Evolutionary conservation across 2,113 vertebrate genomes (phyloP), one percentile per base, ranked within the genome.

Genomic region (Coturnix japonica): DNA sequence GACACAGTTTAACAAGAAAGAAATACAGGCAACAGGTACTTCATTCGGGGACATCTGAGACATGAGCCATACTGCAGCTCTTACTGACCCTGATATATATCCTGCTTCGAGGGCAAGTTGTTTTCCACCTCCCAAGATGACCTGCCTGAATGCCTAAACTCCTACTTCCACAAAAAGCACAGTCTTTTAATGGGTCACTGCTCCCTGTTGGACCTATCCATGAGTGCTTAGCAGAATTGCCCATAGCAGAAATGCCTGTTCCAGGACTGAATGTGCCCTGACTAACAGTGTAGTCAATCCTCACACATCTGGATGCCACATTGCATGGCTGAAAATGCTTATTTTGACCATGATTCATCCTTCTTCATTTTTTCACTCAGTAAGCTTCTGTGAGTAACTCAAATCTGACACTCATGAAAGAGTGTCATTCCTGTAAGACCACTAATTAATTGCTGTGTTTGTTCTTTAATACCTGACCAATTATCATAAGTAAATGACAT

Each of bases 371-470:
- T 87, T 95, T 95, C 64, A 81, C 39, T 89, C 82, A 59, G 17
- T 78, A 74, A 93, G 70, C 66, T 90, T 95, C 81, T 75, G 77
- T 80, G 77, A 89, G 63, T 91, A 77, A 89, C 70, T 95, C 79
- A 95, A 89, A 87, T 63, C 61, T 89, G 86, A 92, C 81, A 76
- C 75, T 60, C 74, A 61, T 82, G 61, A 78, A 87, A 92, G 86
- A 57, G 33, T 78, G 47, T 80, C 92, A 95, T 94, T 86, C 46
- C 41, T 79, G 63, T 92, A 78, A 95, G 46, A 85, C 90, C 90
- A 92, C 89, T 94, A 92, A 95, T 94, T 92, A 94, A 94, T 96
- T 96, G 73, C 26, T 81, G 54, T 51, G 65, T 87, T 92, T 94
- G 61, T 92, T 94, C 89, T 93, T 94, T 91, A 87, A 90, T 88